Conservation (phyloP, 2,113 vertebrate species). For the Tachuris rubrigastra region DNA sequence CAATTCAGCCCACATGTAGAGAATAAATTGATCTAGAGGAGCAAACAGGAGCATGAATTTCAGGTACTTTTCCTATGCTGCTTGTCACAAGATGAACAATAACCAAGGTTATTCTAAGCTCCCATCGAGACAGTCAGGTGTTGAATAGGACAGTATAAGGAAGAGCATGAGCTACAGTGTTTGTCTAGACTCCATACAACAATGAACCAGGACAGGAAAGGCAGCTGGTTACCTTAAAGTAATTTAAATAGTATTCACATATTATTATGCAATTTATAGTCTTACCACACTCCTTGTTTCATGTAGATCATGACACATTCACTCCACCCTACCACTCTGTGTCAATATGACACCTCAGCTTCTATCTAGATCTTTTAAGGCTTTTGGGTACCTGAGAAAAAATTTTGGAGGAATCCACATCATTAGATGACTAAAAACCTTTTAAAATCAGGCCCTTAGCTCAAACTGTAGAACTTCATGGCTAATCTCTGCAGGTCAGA, state of each 20-base stretch:
- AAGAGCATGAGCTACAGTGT: not conserved
- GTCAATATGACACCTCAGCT: not conserved
- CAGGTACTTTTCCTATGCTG: not conserved
- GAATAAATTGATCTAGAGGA: not conserved
- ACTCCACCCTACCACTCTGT: not conserved
- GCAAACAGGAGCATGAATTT: not conserved
- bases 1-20: slow-evolving; percentile 1
- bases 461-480: not conserved
- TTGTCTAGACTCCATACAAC: not conserved
- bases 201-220: not conserved
- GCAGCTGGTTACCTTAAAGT: not conserved
- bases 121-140: not conserved
- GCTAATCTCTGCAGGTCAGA: not conserved
- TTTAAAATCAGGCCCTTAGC: not conserved
- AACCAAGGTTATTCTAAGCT: not conserved
- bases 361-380: not conserved
- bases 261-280: not conserved
- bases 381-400: not conserved
- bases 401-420: not conserved
- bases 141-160: not conserved
- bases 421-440: not conserved
- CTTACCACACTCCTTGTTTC: not conserved
- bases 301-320: not conserved
- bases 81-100: not conserved
- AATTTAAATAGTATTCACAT: not conserved